These are phyloP conservation scores for Adelges cooleyi DNA, from an alignment of 1,140 invertebrate species.

Conservation along the genomic window DNA sequence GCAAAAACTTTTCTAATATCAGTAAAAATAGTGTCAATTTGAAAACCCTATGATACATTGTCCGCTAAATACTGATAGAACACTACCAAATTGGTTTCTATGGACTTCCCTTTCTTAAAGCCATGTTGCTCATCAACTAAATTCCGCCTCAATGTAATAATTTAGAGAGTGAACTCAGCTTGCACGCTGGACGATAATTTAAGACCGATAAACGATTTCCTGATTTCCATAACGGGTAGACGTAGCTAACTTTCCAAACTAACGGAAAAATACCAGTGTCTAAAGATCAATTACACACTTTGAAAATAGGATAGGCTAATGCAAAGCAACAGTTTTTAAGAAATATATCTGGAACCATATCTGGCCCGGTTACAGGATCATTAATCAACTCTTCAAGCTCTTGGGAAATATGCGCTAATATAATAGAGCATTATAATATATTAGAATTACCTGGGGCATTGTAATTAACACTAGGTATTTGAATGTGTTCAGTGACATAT, in stretches of 20 bases:
- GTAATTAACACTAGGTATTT: too few relatives aligned
- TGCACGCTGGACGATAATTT: not conserved
- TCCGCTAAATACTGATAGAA: not conserved
- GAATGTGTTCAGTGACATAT: too few relatives aligned
- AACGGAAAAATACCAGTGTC: not conserved
- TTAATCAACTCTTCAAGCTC: too few relatives aligned
- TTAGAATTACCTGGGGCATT: too few relatives aligned
- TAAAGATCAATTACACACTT: not conserved
- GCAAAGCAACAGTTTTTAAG: not conserved
- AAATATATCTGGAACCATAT: too few relatives aligned
- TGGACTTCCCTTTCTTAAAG: not conserved
- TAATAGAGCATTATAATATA: too few relatives aligned
- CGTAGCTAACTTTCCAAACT: not conserved
- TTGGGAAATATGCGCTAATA: too few relatives aligned
- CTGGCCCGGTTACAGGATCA: not conserved
- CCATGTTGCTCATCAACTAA: not conserved
- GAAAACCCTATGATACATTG: not conserved
- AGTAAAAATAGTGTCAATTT: not conserved
- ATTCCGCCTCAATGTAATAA: not conserved
- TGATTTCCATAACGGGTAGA: not conserved
- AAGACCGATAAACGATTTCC: not conserved
- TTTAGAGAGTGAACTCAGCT: not conserved
- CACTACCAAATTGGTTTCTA: not conserved
- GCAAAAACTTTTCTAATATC: slow-evolving; percentile 14
- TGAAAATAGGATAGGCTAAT: not conserved